Base-by-base conservation (phyloP, 2,888 invertebrate genomes). In the Frankliniella intonsa region DNA sequence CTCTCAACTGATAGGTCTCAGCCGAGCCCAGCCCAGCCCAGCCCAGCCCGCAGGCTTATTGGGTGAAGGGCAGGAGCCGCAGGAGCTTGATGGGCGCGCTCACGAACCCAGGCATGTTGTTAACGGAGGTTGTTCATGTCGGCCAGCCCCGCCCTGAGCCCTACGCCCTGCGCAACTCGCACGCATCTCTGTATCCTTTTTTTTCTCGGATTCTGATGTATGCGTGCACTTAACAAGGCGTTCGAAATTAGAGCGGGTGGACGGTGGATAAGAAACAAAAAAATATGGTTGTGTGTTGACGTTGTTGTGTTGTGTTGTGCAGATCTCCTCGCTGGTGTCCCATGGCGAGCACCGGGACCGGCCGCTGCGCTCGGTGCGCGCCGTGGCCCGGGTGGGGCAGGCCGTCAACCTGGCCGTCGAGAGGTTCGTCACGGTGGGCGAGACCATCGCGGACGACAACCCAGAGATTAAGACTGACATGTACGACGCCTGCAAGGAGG, bases 381-480 rank as follows among this genome's bases (percentile, higher is more conserved):
- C 94, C 49, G 94, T 97, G 86, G 94, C 96, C 84, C 92, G 97
- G 84, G 97, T 99, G 83, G 99, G 99, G 62, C 97, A 97, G 87
- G 95, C 97, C 80, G 97, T 99, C 84, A 97, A 97, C 89, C 92
- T 97, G 87, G 98, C 99, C 82, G 97, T 99, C 83, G 98, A 99
- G 88, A 91, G 98, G 86, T 99, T 99, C 90, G 98, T 98, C 85
- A 95, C 97, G 80, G 98, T 99, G 84, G 99, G 99, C 80, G 98
- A 99, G 90, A 96, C 97, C 86, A 99, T 99, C 87, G 99, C 98
- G 81, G 98, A 98, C 89, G 98, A 98, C 90, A 98, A 99, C 90
- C 94, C 94, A 51, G 98, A 99, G 89, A 97, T 99, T 85, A 94
- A 97, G 85, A 94, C 95, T 87, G 98, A 98, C 88, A 99, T 99